A percentile compares a stretch with the other conserved stretches of the same genome.
phyloP scores from a whole-genome alignment of 2,797 vertebrate species.

The Anas capensis region DNA sequence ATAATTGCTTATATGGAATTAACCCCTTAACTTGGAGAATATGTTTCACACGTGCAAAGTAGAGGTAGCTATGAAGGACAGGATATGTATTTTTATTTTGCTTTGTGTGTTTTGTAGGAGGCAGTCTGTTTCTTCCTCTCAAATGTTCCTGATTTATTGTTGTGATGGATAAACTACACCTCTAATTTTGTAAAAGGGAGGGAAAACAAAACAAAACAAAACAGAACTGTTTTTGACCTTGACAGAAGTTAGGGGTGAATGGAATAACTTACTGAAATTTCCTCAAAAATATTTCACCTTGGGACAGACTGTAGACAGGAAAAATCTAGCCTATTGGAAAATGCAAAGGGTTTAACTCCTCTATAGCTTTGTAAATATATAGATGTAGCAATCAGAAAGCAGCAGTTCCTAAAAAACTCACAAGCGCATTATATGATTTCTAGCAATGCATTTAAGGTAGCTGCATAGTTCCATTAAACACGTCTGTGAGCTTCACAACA shows the following conservation, averaged over 20 bases:
- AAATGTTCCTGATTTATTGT: constrained; percentile 12
- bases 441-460: background rate
- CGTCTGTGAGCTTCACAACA: background rate
- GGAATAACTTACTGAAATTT: background rate
- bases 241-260: background rate
- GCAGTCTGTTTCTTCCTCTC: background rate
- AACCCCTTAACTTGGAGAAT: background rate
- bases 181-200: background rate
- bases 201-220: background rate
- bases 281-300: background rate
- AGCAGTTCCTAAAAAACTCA: background rate
- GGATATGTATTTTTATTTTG: background rate
- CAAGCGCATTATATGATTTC: background rate
- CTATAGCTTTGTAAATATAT: background rate
- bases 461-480: background rate
- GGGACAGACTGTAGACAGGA: background rate
- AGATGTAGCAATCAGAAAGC: background rate
- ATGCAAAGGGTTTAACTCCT: background rate
- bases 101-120: background rate
- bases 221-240: background rate
- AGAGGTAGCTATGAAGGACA: background rate
- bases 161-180: background rate
- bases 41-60: background rate
- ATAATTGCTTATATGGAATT: background rate
- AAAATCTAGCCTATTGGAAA: background rate